These are phyloP conservation scores for Galerucella calmariensis DNA, from an alignment of 2,888 invertebrate species.

Conservation along the genomic window DNA sequence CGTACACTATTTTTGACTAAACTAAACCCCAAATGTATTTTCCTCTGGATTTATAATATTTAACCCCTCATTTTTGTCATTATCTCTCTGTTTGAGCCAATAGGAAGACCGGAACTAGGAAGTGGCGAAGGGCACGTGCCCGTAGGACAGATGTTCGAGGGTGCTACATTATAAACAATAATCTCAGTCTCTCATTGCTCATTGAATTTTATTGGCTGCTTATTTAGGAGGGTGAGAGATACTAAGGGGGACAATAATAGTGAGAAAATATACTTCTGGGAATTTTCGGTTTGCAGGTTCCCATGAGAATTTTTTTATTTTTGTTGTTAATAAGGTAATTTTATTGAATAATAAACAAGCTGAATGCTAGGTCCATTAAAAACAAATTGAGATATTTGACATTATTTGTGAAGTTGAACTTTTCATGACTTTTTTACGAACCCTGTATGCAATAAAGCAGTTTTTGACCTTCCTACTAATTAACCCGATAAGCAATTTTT, in stretches of 20 bases:
- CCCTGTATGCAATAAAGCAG: too few relatives aligned
- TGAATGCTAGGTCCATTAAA: too few relatives aligned
- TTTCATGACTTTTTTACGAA: too few relatives aligned
- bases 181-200: conserved; percentile 27
- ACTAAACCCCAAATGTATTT: conserved; percentile 36
- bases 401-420: too few relatives aligned
- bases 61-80: conserved; percentile 46
- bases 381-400: too few relatives aligned
- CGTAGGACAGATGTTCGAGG: conserved; percentile 29
- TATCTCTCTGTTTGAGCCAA: conserved; percentile 51
- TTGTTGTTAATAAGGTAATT: too few relatives aligned
- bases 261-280: background rate
- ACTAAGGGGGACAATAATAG: conserved; percentile 3
- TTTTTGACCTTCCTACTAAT: too few relatives aligned
- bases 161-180: conserved; percentile 33
- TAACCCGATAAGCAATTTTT: too few relatives aligned
- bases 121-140: conserved; percentile 46
- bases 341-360: too few relatives aligned
- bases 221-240: conserved; percentile 27
- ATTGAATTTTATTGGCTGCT: conserved; percentile 31
- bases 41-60: conserved; percentile 49
- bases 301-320: conserved; percentile 15
- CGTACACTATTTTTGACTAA: conserved; percentile 30
- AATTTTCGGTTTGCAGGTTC: conserved; percentile 12
- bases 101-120: conserved; percentile 59